Percentiles rank a stretch among this genome's conserved stretches.
These are phyloP conservation scores for Brachyrhaphis roseni DNA, from an alignment of 2,797 vertebrate species.

Conservation along the genomic window DNA sequence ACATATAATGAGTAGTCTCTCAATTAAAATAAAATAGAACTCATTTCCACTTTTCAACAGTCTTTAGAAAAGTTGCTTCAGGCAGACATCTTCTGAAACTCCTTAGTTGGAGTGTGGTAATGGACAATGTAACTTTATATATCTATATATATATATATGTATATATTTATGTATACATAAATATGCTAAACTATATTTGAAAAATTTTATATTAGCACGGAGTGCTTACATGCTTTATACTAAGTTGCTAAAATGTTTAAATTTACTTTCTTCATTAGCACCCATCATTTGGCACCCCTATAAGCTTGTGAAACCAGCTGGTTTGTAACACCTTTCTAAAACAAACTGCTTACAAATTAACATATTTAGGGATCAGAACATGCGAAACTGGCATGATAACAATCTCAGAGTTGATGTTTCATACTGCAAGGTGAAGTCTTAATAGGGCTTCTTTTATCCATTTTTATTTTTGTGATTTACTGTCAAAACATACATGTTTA, in stretches of 20 bases:
- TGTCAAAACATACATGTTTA: background rate
- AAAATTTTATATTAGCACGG: background rate
- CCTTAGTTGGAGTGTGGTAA: background rate
- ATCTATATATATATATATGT: too few relatives aligned
- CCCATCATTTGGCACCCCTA: conserved; percentile 11
- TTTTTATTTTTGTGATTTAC: conserved; percentile 2
- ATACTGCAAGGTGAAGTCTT: conserved; percentile 5
- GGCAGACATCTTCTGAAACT: background rate
- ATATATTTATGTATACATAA: too few relatives aligned
- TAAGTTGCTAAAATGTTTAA: background rate
- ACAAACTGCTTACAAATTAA: conserved; percentile 19
- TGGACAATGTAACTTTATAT: background rate
- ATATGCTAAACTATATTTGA: background rate
- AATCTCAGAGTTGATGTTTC: conserved; percentile 18
- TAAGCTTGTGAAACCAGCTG: conserved; percentile 12
- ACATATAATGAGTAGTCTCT: background rate
- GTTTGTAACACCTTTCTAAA: conserved; percentile 20
- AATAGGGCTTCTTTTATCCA: background rate
- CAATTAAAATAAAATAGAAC: background rate
- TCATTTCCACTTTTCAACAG: background rate
- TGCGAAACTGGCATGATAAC: background rate
- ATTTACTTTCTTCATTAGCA: conserved; percentile 13
- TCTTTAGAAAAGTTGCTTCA: background rate
- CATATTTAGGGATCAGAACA: background rate
- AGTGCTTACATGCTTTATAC: background rate